Base-by-base conservation (phyloP, 2,888 invertebrate species). In the Trimorus sp. region DNA sequence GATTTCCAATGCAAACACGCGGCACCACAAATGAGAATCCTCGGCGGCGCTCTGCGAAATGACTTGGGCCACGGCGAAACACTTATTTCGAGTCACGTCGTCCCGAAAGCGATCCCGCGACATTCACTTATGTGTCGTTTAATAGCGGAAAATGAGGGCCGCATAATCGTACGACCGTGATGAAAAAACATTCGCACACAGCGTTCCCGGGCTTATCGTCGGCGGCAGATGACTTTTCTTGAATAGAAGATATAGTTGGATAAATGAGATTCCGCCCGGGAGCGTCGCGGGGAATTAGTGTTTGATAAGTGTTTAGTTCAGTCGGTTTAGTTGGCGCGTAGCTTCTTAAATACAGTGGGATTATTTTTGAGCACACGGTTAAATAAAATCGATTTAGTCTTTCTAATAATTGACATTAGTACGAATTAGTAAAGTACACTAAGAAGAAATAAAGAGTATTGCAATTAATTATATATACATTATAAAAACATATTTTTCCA, bases 1-100 rank as follows among this genome's bases (percentile, higher is more conserved):
- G 40, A 78, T 82, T 82, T 63, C 66, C 82, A 78, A 82, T 82
- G 78, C 75, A 78, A 82, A 78, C 82, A 82, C 48, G 60, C 69
- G 65, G 54, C 38, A 38, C 81, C 73, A 53, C 74, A 77, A 82
- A 82, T 77, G 78, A 82, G 77, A 81, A 81, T 68, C 70, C 63
- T 37, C 62, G 48, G 54, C 9, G 76, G 76, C 56, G 48, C 56
- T 81, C 59, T 53, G 66, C 60, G 53, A 77, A 73, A 81, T 77
- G 73, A 81, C 71, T 80, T 40, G 65, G 49, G 65, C 59, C 70
- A 37, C 38, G 69, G 51, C 53, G 60, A 59, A 60, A 62, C 70
- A 53, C 54, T 78, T 78, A 78, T 78, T 82, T 74, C 77, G 45
- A 78, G 70, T 78, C 78, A 82, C 78, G 70, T 78, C 73, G 68